Conservation (phyloP, 2,888 invertebrate genomes). For the Bugula neritina region DNA sequence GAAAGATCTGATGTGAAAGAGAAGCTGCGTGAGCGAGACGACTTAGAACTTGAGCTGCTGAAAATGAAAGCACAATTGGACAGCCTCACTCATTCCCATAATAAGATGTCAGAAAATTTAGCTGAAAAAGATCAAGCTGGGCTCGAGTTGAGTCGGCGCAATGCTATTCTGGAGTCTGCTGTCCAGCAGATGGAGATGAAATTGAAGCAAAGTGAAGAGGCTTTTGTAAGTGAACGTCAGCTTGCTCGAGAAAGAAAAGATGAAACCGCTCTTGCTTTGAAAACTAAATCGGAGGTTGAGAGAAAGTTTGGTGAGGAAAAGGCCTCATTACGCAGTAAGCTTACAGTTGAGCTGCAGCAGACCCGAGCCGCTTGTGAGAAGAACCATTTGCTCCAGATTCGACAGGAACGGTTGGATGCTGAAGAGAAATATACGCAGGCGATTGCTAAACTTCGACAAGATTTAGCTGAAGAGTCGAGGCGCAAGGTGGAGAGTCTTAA, state of each 20-base stretch:
- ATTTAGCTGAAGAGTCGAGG: constrained; percentile 5
- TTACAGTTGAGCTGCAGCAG: not conserved
- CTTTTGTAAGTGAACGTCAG: not conserved
- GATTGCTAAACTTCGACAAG: constrained; percentile 1
- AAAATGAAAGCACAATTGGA: constrained; percentile 4
- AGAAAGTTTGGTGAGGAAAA: not conserved
- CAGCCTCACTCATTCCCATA: not conserved
- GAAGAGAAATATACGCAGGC: constrained; percentile 14
- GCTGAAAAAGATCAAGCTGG: constrained; percentile 8
- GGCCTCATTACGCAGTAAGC: not conserved
- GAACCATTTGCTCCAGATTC: constrained; percentile 4
- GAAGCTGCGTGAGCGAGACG: not conserved
- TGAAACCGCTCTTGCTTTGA: not conserved
- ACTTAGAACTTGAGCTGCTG: constrained; percentile 9
- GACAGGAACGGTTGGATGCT: constrained; percentile 6
- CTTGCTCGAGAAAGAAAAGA: not conserved
- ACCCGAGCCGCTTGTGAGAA: not conserved
- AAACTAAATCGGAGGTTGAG: not conserved
- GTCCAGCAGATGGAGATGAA: constrained; percentile 16
- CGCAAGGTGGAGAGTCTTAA: not conserved
- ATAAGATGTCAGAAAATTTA: not conserved
- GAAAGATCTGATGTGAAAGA: not conserved
- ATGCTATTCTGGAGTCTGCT: constrained; percentile 10
- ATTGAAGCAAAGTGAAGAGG: constrained; percentile 7
- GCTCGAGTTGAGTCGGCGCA: constrained; percentile 4